Percentiles rank a stretch among this genome's conserved stretches.
Evolutionary conservation across 2,797 vertebrate genomes (phyloP).

Genomic region (Cottoperca gobio): DNA sequence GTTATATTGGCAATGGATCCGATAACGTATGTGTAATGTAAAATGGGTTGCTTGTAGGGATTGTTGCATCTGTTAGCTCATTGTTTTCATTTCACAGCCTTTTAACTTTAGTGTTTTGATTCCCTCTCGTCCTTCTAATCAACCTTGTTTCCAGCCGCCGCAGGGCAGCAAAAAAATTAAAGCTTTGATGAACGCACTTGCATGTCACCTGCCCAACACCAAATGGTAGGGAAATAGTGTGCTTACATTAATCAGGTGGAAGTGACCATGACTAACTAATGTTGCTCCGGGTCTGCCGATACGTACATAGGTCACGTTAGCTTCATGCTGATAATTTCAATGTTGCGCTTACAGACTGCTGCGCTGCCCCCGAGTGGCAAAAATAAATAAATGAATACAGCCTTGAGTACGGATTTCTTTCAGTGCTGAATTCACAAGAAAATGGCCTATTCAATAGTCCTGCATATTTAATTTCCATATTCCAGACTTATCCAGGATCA

Average conservation of each 20-base stretch:
- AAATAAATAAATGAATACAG: neutral
- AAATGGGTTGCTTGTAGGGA: neutral
- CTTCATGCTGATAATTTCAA: neutral
- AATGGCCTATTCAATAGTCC: neutral
- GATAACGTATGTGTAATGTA: neutral
- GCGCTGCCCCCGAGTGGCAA: neutral
- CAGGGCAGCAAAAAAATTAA: too few species aligned
- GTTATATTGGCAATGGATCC: neutral
- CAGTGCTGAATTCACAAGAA: neutral
- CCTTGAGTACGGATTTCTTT: neutral
- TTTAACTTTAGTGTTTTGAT: too few species aligned
- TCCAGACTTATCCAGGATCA: constrained; percentile 16
- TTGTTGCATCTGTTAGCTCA: neutral
- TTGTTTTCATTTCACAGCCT: neutral
- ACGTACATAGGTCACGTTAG: neutral
- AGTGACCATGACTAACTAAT: neutral
- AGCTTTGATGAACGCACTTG: neutral
- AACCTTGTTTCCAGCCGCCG: neutral
- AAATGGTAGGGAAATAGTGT: neutral
- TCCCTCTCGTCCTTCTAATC: too few species aligned
- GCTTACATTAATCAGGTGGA: neutral
- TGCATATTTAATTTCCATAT: constrained; percentile 28
- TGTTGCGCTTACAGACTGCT: neutral
- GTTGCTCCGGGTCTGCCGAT: neutral
- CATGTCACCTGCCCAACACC: too few species aligned